Evolutionary conservation across 2,797 vertebrate genomes (phyloP), one percentile per base, ranked within the genome.

Genomic region (Hephaestus fuliginosus): DNA sequence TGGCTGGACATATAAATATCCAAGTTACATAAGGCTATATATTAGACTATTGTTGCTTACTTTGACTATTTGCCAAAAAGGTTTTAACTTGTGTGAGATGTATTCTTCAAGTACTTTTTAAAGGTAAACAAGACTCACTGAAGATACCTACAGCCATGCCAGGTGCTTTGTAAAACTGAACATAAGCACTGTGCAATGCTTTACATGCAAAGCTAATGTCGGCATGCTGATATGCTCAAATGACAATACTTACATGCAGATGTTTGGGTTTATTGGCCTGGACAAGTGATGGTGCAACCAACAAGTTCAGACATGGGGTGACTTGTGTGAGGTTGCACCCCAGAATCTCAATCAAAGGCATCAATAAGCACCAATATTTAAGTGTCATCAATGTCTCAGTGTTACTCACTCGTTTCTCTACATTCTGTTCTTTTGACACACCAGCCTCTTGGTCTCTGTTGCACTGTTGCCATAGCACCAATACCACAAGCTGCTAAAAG

Each of bases 391-490:
- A 30, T 49, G 5, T 46, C 64, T 66, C 9, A 17, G 11, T 52
- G 20, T 28, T 18, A 25, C 12, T 71, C 49, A 33, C 49, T 22
- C 9, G n/a, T 66, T 56, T 64, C 25, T 55, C 73, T 53, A 15
- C 49, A 61, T 56, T 20, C 28, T 58, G 20, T 58, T 70, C 41
- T 57, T 64, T 60, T 62, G 0, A 7, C 53, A 70, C 0, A 2
- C 6, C 28, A 61, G 62, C 36, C 30, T 80, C n/a, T 22, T 67
- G 44, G 67, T 53, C 25, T 80, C 25, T 28, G 48, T 48, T 49
- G 28, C 77, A 61, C 75, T 66, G 81, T 81, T 85, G 69, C 82
- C 66, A 83, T 83, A 49, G 84, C 70, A 73, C 39, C 70, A 28
- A 44, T 30, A 49, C 58, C 46, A 69, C 36, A 74, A 53, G 65